Conservation (phyloP, 2,888 invertebrate genomes). For the Nyleta sp. region DNA sequence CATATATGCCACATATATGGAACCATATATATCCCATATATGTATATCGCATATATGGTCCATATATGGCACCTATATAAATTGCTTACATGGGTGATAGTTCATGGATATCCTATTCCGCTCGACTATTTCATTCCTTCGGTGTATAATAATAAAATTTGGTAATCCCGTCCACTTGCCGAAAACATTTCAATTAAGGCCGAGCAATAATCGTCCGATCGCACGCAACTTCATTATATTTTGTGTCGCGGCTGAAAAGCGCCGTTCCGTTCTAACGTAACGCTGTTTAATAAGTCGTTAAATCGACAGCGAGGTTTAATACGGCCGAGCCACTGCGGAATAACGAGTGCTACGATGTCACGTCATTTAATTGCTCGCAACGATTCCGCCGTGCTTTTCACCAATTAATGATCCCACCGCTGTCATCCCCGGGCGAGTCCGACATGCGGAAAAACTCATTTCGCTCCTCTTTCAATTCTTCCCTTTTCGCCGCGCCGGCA, state of each 20-base stretch:
- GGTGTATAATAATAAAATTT: too few relatives aligned
- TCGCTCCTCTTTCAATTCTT: slow-evolving; percentile 34
- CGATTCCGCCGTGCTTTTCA: slow-evolving; percentile 40
- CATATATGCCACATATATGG: too few relatives aligned
- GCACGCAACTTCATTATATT: slow-evolving; percentile 23
- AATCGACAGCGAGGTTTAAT: slow-evolving; percentile 58
- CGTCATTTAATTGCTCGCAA: slow-evolving; percentile 57
- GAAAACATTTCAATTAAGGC: slow-evolving; percentile 32
- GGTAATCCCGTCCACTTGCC: slow-evolving; percentile 3
- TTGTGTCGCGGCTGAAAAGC: slow-evolving; percentile 13
- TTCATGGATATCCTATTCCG: too few relatives aligned
- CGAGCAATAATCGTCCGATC: slow-evolving; percentile 21
- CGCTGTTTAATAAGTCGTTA: slow-evolving; percentile 62
- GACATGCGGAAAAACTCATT: slow-evolving; percentile 48
- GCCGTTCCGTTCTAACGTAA: slow-evolving; percentile 34
- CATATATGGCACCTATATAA: too few relatives aligned
- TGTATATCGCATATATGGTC: too few relatives aligned
- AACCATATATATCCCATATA: too few relatives aligned
- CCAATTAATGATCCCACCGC: slow-evolving; percentile 62
- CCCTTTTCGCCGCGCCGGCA: slow-evolving; percentile 8
- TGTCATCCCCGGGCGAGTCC: slow-evolving; percentile 22
- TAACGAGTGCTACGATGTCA: slow-evolving; percentile 49
- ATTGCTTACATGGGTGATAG: too few relatives aligned
- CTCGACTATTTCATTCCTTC: too few relatives aligned
- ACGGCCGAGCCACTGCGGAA: slow-evolving; percentile 35